Evolutionary conservation across 2,888 invertebrate genomes (phyloP).

Genomic region (Hofmannophila pseudospretella): DNA sequence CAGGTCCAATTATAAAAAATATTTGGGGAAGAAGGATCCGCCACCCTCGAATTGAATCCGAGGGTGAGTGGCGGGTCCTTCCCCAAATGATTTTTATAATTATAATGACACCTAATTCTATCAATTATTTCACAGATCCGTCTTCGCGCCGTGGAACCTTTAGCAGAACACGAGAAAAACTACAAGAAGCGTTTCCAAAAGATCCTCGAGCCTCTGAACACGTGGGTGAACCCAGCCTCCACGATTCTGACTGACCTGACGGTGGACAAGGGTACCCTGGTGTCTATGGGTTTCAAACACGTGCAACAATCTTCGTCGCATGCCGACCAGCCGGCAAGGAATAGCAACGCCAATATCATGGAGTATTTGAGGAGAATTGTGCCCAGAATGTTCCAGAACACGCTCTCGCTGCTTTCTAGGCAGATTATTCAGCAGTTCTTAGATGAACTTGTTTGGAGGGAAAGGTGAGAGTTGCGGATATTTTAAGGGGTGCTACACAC

Average conservation of each 20-base stretch:
- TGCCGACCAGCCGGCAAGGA: constrained; percentile 62
- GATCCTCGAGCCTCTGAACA: constrained; percentile 86
- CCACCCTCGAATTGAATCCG: too few relatives aligned
- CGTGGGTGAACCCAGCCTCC: constrained; percentile 89
- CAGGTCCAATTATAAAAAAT: too few relatives aligned
- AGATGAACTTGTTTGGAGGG: constrained; percentile 93
- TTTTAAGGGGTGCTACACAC: too few relatives aligned
- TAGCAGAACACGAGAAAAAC: constrained; percentile 86
- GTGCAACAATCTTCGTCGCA: constrained; percentile 82
- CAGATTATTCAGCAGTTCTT: constrained; percentile 94
- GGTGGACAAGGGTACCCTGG: constrained; percentile 87
- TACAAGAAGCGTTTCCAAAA: constrained; percentile 89
- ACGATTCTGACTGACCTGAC: constrained; percentile 89
- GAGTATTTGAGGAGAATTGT: constrained; percentile 91
- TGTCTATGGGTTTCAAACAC: constrained; percentile 87
- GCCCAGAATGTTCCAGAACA: constrained; percentile 94
- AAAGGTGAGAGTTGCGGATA: constrained; percentile 74
- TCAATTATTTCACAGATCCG: constrained; percentile 76
- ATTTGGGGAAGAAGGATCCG: too few relatives aligned
- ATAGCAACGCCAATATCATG: constrained; percentile 88
- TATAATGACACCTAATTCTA: too few relatives aligned
- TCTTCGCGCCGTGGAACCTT: constrained; percentile 89
- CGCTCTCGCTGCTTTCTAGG: constrained; percentile 86
- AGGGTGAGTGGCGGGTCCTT: too few relatives aligned
- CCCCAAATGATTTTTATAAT: too few relatives aligned